Percentiles rank a stretch among this genome's conserved stretches.
Evolutionary conservation across 1,140 invertebrate genomes (phyloP).

Genomic region (Ceratosolen solmsi): DNA sequence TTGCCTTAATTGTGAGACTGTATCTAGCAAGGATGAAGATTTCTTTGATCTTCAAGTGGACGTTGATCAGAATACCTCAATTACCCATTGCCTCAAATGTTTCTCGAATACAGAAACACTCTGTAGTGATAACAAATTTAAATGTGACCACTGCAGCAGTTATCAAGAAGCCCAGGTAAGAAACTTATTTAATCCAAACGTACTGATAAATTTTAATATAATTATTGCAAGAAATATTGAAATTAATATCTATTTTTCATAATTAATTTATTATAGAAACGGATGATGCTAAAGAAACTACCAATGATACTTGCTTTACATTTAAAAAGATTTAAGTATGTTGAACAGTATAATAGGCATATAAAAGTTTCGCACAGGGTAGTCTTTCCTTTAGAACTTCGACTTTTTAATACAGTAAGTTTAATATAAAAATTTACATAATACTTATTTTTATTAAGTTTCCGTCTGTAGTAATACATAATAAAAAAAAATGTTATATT

Average conservation of each 20-base stretch:
- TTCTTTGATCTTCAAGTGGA: constrained; percentile 99
- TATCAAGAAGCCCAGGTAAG: constrained; percentile 97
- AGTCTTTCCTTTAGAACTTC: constrained; percentile 97
- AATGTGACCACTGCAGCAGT: constrained; percentile 99
- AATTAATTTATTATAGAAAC: constrained; percentile 78
- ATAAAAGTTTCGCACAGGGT: constrained; percentile 99
- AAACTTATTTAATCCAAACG: not conserved
- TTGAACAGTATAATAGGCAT: constrained; percentile 98
- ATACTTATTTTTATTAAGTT: too few species aligned
- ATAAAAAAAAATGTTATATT: constrained; percentile 60
- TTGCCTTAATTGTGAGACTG: constrained; percentile 99
- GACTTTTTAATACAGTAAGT: constrained; percentile 97
- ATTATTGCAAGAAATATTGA: too few species aligned
- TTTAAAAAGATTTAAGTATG: constrained; percentile 99
- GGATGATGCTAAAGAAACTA: constrained; percentile 98
- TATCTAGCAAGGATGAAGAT: constrained; percentile 99
- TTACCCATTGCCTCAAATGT: constrained; percentile 97
- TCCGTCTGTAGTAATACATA: too few species aligned
- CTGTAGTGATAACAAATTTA: constrained; percentile 99
- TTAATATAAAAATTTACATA: not conserved
- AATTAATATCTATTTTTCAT: not conserved
- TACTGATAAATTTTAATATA: too few species aligned
- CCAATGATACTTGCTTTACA: constrained; percentile 98
- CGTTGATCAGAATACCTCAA: constrained; percentile 99
- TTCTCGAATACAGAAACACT: constrained; percentile 99